Evolutionary conservation across 2,888 invertebrate species (phyloP).

Genomic region (Metellina segmentata): DNA sequence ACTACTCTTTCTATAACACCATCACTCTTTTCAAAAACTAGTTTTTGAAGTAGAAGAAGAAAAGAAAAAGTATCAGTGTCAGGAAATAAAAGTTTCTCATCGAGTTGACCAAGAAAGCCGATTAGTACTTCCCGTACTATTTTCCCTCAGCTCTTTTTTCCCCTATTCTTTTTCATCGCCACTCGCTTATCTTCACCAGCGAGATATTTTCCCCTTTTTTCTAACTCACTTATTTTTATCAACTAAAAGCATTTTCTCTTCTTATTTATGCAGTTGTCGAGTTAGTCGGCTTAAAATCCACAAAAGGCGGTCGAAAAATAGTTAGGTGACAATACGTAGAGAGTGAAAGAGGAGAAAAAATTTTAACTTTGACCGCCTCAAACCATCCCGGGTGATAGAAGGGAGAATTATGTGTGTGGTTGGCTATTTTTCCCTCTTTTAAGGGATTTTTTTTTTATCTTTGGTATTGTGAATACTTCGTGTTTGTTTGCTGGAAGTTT

Average conservation of each 20-base stretch:
- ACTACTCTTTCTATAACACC: constrained; percentile 52
- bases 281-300: constrained; percentile 48
- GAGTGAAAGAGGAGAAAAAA: background rate
- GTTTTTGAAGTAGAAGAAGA: constrained; percentile 31
- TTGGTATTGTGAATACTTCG: background rate
- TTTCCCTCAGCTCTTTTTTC: constrained; percentile 20
- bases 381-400: too few relatives aligned
- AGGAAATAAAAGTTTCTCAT: constrained; percentile 61
- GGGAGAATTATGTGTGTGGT: background rate
- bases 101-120: constrained; percentile 63
- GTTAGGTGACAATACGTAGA: constrained; percentile 7
- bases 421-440: background rate
- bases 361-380: background rate
- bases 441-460: background rate
- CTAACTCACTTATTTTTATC: constrained; percentile 48
- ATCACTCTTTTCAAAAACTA: constrained; percentile 54
- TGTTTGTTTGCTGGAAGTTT: background rate
- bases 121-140: constrained; percentile 27
- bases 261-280: constrained; percentile 45
- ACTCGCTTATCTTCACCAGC: constrained; percentile 26
- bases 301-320: constrained; percentile 32
- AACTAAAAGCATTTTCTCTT: constrained; percentile 56
- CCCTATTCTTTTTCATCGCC: background rate
- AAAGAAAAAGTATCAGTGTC: constrained; percentile 37
- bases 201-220: background rate